Conservation (phyloP, 1,140 invertebrate species). For the Drosophila chauvacae region DNA sequence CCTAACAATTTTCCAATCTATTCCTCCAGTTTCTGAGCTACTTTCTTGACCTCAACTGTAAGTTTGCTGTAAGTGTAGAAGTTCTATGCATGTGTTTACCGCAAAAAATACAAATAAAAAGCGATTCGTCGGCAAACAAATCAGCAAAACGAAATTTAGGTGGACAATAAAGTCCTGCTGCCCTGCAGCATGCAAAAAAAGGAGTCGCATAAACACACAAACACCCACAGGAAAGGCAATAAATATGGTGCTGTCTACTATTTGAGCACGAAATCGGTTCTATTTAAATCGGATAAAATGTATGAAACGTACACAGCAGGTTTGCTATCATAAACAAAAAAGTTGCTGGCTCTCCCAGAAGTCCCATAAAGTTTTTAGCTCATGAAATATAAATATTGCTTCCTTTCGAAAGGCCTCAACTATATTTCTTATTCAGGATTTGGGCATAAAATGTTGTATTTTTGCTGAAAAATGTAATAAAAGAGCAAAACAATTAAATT, state of each 20-base stretch:
- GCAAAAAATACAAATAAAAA: slow-evolving; percentile 72
- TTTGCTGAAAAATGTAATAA: not conserved
- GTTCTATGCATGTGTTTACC: slow-evolving; percentile 49
- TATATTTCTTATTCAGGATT: not conserved
- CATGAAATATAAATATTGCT: slow-evolving; percentile 7
- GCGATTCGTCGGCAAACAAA: slow-evolving; percentile 77
- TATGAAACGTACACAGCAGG: slow-evolving; percentile 12
- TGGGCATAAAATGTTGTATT: not conserved
- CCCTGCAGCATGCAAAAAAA: slow-evolving; percentile 40
- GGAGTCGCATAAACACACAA: slow-evolving; percentile 23
- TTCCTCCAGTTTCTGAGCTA: too few relatives aligned
- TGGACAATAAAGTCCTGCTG: slow-evolving; percentile 63
- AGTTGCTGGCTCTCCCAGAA: not conserved
- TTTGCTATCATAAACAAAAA: slow-evolving; percentile 1
- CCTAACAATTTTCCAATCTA: not conserved
- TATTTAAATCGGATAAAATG: slow-evolving; percentile 30
- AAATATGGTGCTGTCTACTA: slow-evolving; percentile 45
- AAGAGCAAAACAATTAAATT: not conserved
- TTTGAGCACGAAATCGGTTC: slow-evolving; percentile 25
- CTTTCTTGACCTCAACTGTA: not conserved
- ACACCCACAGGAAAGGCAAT: slow-evolving; percentile 29
- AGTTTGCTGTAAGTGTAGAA: not conserved
- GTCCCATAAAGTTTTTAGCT: slow-evolving; percentile 1
- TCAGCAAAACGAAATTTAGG: slow-evolving; percentile 64
- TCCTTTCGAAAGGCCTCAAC: not conserved